phyloP scores from a whole-genome alignment of 2,888 invertebrate species.

The Periphyllus acericola region DNA sequence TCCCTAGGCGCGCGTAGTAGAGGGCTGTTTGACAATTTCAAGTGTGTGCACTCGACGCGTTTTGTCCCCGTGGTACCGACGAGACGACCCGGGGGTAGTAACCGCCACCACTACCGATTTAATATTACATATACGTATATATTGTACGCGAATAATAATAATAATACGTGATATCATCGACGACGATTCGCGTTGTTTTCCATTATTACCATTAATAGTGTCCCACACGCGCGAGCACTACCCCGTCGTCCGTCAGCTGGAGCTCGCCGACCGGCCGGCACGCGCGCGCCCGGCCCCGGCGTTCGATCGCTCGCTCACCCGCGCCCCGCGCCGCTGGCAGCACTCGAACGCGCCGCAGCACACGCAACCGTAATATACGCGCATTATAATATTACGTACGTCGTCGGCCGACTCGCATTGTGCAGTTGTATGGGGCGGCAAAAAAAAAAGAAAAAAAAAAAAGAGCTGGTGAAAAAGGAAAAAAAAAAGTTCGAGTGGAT shows the following conservation, averaged over 20 bases:
- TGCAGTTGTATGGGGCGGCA: neutral
- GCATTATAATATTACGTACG: neutral
- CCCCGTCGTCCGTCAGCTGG: constrained; percentile 13
- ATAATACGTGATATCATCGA: constrained; percentile 25
- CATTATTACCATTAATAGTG: constrained; percentile 41
- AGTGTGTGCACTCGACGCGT: constrained; percentile 40
- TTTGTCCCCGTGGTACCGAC: neutral
- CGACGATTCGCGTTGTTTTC: constrained; percentile 35
- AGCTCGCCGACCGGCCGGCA: constrained; percentile 9
- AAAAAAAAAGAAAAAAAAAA: neutral
- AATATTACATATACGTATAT: neutral
- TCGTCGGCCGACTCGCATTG: constrained; percentile 26
- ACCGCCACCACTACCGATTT: neutral
- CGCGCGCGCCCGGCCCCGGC: neutral
- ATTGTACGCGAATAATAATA: no score
- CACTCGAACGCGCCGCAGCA: neutral
- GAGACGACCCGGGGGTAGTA: neutral
- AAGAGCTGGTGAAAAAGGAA: neutral
- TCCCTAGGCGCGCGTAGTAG: constrained; percentile 38
- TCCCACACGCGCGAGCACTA: neutral
- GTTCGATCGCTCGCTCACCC: neutral
- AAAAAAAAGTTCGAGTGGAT: constrained; percentile 61
- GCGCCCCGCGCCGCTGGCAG: neutral
- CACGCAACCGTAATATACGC: neutral
- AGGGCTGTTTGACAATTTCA: constrained; percentile 61